Conservation (phyloP, 2,113 vertebrate genomes). For the Sigmodon hispidus region DNA sequence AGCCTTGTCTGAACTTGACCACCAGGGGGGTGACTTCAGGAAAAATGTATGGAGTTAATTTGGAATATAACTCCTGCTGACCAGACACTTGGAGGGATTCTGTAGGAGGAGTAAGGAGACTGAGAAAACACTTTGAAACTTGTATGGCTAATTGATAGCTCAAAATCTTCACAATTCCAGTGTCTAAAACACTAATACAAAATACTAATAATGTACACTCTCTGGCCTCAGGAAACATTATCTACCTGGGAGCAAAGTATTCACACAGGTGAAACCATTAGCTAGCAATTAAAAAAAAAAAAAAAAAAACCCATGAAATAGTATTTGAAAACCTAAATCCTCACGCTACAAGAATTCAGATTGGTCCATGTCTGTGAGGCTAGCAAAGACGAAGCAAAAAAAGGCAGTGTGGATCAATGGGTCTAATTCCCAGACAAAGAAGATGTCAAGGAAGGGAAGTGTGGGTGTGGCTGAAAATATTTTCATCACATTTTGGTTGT, state of each 20-base stretch:
- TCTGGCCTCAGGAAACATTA: not conserved
- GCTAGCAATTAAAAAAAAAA: too few species aligned
- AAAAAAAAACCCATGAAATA: too few species aligned
- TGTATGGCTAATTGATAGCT: not conserved
- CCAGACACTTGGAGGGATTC: not conserved
- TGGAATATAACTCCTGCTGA: not conserved
- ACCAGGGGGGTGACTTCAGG: not conserved
- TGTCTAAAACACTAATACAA: not conserved
- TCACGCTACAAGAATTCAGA: fast-evolving
- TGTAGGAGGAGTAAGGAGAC: too few species aligned
- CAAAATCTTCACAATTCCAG: not conserved
- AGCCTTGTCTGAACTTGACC: not conserved
- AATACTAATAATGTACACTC: not conserved
- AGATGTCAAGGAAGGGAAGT: not conserved
- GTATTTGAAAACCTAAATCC: not conserved
- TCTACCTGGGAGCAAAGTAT: not conserved
- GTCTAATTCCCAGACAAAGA: not conserved
- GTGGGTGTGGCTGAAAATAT: fast-evolving
- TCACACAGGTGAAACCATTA: not conserved
- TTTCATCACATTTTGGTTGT: not conserved
- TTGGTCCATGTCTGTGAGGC: not conserved
- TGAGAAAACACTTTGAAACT: not conserved
- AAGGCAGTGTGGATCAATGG: fast-evolving
- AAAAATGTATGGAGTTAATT: not conserved
- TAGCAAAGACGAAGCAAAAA: fast-evolving